Conservation (phyloP, 2,113 vertebrate species). For the Lophura nycthemera region DNA sequence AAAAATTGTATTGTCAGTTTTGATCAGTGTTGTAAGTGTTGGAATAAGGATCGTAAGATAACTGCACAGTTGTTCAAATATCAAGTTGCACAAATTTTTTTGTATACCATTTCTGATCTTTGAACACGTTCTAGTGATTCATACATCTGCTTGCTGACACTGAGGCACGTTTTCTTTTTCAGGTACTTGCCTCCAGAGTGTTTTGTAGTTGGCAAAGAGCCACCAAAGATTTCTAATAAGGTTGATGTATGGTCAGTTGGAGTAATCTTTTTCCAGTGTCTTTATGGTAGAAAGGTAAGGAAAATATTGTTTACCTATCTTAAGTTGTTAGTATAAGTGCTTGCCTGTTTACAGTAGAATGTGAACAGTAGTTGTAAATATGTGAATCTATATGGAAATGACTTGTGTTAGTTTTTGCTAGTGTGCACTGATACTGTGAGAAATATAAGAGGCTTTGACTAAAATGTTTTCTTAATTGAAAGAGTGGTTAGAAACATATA, state of each 20-base stretch:
- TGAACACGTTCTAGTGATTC: background rate
- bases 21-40: background rate
- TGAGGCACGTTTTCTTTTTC: background rate
- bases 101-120: background rate
- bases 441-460: background rate
- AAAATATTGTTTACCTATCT: background rate
- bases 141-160: background rate
- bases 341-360: background rate
- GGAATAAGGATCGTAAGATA: background rate
- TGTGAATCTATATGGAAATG: background rate
- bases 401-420: background rate
- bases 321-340: background rate
- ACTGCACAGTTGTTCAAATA: background rate
- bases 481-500: background rate
- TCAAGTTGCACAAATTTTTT: too few species aligned
- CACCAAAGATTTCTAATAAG: slow-evolving; percentile 99
- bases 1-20: background rate
- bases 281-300: slow-evolving; percentile 97
- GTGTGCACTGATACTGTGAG: background rate
- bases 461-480: background rate
- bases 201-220: slow-evolving; percentile 99
- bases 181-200: slow-evolving; percentile 99
- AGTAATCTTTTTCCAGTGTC: slow-evolving; percentile 99
- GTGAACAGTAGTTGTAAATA: background rate
- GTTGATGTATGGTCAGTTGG: slow-evolving; percentile 99